Evolutionary conservation across 2,797 vertebrate species (phyloP), one percentile per base, ranked within the genome.

Genomic region (Falco peregrinus): DNA sequence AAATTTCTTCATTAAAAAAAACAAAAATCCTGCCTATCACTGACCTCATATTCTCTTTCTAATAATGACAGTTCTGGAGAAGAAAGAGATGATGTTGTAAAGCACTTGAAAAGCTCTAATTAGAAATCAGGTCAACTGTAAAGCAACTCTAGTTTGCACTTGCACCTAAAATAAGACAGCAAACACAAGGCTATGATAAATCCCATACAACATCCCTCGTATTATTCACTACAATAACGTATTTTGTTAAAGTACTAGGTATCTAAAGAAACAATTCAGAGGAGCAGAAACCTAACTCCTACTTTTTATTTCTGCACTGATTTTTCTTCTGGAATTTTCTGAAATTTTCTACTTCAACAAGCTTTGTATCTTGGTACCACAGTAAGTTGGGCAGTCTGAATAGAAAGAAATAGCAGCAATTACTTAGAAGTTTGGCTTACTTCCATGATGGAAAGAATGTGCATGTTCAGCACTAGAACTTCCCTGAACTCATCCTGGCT

Each of bases 141-240:
- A 97, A 97, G 90, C 89, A 96, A 97, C 95, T 91, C 94, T 83
- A 86, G 67, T 93, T 97, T 97, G 89, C 84, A 93, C 93, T 20
- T 87, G 92, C 76, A 97, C 74, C 92, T 93, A 92, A 97, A 97
- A 92, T 57, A 93, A 85, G 84, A 85, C 65, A 75, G 48, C 43
- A 86, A 92, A 95, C 92, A 93, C 89, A 80, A 90, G 84, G 50
- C 74, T 63, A 48, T 16, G 41, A 91, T 69, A 93, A 96, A 96
- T 86, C 79, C 74, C 91, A 45, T 31, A 91, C 5, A 89, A 74
- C 48, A 90, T 41, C 33, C 56, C 39, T 91, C 10, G 9, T 84
- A 90, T 75, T 86, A 91, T 71, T 94, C 90, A 61, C 50, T 41
- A 35, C 19, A 89, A 41, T 24, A 63, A 50, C 0, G 1, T 8